These are phyloP conservation scores for Ophion ellenae DNA, from an alignment of 2,888 invertebrate species.

Conservation along the genomic window DNA sequence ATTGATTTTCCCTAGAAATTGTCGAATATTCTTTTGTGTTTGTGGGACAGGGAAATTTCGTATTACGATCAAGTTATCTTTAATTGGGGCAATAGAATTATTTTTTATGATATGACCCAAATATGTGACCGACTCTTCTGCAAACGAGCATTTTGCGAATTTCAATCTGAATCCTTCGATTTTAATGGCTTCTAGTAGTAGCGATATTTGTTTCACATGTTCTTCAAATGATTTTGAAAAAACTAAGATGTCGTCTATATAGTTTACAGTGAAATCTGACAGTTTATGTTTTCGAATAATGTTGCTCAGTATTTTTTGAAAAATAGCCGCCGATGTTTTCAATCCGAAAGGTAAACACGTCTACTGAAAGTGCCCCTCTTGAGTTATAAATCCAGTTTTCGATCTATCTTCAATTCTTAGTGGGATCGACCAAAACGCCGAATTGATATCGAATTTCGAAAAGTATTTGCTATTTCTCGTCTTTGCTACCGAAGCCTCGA, in stretches of 20 bases:
- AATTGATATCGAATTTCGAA: slow-evolving; percentile 62
- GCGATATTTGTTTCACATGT: slow-evolving; percentile 41
- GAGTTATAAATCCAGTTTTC: slow-evolving; percentile 44
- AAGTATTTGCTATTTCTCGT: slow-evolving; percentile 60
- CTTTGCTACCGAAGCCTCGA: slow-evolving; percentile 66
- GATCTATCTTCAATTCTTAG: slow-evolving; percentile 59
- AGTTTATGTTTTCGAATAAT: slow-evolving; percentile 56
- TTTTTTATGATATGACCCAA: slow-evolving; percentile 40
- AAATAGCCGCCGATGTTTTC: slow-evolving; percentile 57
- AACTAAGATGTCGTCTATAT: slow-evolving; percentile 56
- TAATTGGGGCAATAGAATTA: slow-evolving; percentile 53
- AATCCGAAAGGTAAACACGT: slow-evolving; percentile 44
- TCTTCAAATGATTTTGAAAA: slow-evolving; percentile 49
- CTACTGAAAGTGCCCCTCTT: slow-evolving; percentile 36
- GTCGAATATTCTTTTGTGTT: slow-evolving; percentile 60
- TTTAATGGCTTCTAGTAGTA: slow-evolving; percentile 18
- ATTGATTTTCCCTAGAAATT: slow-evolving; percentile 63
- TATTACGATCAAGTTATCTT: slow-evolving; percentile 64
- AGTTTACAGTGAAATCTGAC: slow-evolving; percentile 48
- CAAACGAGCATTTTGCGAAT: slow-evolving; percentile 43
- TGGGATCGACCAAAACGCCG: slow-evolving; percentile 64
- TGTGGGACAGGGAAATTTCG: slow-evolving; percentile 63
- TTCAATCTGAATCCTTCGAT: slow-evolving; percentile 48
- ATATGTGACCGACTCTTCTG: slow-evolving; percentile 44
- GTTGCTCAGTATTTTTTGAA: slow-evolving; percentile 58